phyloP scores from a whole-genome alignment of 1,140 invertebrate species.

The Phthorimaea operculella region DNA sequence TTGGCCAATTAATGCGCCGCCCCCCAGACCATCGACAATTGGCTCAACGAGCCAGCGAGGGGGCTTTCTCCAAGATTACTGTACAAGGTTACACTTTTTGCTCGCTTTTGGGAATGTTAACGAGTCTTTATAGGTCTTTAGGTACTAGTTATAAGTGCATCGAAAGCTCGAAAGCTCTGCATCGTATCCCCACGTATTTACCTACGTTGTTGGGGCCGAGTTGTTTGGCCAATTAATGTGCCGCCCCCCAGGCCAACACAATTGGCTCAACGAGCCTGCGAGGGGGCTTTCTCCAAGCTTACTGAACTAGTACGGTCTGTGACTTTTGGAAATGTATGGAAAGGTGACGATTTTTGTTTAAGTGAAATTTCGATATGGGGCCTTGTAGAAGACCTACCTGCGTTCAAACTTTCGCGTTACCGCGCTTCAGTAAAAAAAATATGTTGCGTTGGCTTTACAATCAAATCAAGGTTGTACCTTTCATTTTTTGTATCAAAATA shows the following conservation, averaged over 20 bases:
- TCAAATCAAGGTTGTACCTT: too few species aligned
- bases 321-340: not conserved
- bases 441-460: too few species aligned
- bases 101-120: not conserved
- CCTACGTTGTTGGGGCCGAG: constrained; percentile 26
- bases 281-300: constrained; percentile 29
- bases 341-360: too few species aligned
- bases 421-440: too few species aligned
- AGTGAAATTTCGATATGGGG: too few species aligned
- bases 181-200: constrained; percentile 15
- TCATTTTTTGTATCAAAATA: too few species aligned
- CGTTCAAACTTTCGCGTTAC: too few species aligned
- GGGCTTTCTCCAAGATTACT: constrained; percentile 21
- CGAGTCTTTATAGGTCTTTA: too few species aligned
- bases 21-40: constrained; percentile 53
- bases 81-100: not conserved
- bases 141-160: too few species aligned
- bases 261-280: constrained; percentile 51
- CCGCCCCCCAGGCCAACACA: constrained; percentile 47
- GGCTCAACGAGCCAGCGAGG: constrained; percentile 46
- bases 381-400: too few species aligned
- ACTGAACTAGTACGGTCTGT: not conserved
- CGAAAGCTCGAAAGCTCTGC: too few species aligned
- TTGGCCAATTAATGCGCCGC: constrained; percentile 52
- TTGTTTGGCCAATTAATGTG: constrained; percentile 55